These are phyloP conservation scores for Heliothis subflexa DNA, from an alignment of 1,140 invertebrate species.

Conservation along the genomic window DNA sequence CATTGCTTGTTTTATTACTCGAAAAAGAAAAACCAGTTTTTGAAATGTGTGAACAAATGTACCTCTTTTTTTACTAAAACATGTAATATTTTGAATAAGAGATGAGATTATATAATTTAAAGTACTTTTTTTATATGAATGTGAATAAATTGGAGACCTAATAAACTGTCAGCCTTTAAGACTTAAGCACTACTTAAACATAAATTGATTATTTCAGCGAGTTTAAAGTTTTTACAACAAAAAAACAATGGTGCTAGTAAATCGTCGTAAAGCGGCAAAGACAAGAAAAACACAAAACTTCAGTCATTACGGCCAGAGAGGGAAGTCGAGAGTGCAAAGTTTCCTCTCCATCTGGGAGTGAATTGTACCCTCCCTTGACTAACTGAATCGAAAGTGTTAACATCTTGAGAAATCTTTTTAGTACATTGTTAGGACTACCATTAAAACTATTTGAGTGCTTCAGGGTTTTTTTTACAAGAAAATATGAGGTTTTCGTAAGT, in stretches of 20 bases:
- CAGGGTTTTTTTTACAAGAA: constrained; percentile 15
- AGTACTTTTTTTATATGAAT: too few species aligned
- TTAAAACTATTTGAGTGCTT: constrained; percentile 38
- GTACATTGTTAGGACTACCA: constrained; percentile 41
- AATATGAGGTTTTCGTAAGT: not conserved
- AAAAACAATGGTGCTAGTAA: constrained; percentile 54
- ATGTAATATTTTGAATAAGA: too few species aligned
- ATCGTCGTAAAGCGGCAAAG: constrained; percentile 65
- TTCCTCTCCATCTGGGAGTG: constrained; percentile 59
- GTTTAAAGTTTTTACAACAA: constrained; percentile 40
- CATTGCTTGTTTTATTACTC: not conserved
- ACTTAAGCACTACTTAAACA: not conserved
- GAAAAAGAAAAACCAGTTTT: not conserved
- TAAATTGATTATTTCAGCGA: constrained; percentile 25
- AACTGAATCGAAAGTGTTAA: constrained; percentile 70
- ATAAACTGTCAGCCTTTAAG: too few species aligned
- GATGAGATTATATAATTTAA: too few species aligned
- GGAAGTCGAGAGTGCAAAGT: constrained; percentile 71
- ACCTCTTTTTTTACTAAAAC: too few species aligned
- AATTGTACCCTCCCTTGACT: constrained; percentile 58
- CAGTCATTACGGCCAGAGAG: constrained; percentile 68
- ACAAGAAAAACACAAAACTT: constrained; percentile 76
- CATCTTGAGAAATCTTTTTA: constrained; percentile 55
- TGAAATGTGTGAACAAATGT: too few species aligned
- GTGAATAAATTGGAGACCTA: too few species aligned